These are phyloP conservation scores for Gallinago solitaria DNA, from an alignment of 2,797 vertebrate species.

Conservation along the genomic window DNA sequence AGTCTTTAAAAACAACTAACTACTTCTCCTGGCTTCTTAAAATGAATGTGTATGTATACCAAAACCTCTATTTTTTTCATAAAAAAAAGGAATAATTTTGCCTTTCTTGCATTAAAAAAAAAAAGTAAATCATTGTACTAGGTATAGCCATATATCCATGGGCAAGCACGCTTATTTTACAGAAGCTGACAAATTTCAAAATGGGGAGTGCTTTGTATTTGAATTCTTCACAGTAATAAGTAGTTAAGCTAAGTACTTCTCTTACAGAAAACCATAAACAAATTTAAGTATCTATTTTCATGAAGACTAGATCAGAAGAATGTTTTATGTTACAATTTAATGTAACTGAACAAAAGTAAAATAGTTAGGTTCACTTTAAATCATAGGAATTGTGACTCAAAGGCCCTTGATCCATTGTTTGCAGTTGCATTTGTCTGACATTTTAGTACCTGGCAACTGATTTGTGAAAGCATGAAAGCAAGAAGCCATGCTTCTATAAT, in stretches of 20 bases:
- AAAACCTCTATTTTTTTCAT: background rate
- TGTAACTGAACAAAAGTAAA: background rate
- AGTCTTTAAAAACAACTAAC: background rate
- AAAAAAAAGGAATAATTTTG: background rate
- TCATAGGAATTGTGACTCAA: background rate
- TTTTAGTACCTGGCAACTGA: background rate
- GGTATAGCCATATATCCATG: background rate
- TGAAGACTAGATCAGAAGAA: background rate
- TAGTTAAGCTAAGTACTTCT: background rate
- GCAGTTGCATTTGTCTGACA: background rate
- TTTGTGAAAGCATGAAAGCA: background rate
- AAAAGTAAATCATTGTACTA: background rate
- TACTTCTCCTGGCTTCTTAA: background rate
- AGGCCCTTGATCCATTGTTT: background rate
- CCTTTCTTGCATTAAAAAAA: background rate
- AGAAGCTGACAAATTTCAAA: background rate
- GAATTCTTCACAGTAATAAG: background rate
- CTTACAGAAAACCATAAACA: background rate
- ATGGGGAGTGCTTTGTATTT: background rate
- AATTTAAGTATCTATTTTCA: background rate
- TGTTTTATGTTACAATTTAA: background rate
- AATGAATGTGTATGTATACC: rapidly evolving
- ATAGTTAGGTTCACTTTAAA: background rate
- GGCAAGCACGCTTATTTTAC: background rate
- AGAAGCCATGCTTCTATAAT: background rate